These are phyloP conservation scores for Sebastes trivittatus DNA, from an alignment of 2,797 vertebrate species.

Conservation along the genomic window DNA sequence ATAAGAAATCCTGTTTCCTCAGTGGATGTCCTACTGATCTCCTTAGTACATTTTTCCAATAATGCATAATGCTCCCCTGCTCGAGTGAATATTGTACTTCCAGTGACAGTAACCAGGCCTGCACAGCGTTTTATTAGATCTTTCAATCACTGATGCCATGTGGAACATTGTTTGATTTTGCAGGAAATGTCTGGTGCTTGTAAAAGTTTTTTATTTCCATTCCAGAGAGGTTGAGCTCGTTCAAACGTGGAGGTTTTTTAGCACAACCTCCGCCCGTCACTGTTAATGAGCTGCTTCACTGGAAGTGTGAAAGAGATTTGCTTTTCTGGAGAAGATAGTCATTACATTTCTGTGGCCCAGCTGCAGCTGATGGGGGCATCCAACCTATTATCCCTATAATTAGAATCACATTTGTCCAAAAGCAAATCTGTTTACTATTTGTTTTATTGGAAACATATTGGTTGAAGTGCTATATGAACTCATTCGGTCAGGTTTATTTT, in stretches of 20 bases:
- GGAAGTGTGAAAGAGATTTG: not conserved
- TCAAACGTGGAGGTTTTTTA: not conserved
- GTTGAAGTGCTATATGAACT: not conserved
- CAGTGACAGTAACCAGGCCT: constrained; percentile 43
- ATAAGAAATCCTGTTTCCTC: not conserved
- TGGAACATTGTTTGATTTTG: constrained; percentile 20
- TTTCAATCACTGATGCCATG: constrained; percentile 36
- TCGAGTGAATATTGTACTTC: not conserved
- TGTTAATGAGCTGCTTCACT: constrained; percentile 10
- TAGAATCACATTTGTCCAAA: not conserved
- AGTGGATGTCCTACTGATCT: not conserved
- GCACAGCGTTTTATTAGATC: constrained; percentile 36
- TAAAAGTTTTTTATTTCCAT: constrained; percentile 33
- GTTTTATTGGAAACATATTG: not conserved
- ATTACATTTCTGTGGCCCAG: not conserved
- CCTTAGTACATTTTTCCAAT: not conserved
- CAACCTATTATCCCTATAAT: not conserved
- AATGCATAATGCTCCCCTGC: not conserved
- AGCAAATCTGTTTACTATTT: not conserved
- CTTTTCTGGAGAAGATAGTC: not conserved
- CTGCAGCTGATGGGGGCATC: not conserved
- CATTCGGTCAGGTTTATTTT: not conserved
- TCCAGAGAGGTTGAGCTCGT: not conserved
- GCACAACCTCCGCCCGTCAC: not conserved
- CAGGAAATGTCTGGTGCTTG: constrained; percentile 34